Percentiles rank a stretch among this genome's conserved stretches.
Evolutionary conservation across 64 coral and sea anemone species (phyloP).

Genomic region (Dendrophyllia cribrosa): DNA sequence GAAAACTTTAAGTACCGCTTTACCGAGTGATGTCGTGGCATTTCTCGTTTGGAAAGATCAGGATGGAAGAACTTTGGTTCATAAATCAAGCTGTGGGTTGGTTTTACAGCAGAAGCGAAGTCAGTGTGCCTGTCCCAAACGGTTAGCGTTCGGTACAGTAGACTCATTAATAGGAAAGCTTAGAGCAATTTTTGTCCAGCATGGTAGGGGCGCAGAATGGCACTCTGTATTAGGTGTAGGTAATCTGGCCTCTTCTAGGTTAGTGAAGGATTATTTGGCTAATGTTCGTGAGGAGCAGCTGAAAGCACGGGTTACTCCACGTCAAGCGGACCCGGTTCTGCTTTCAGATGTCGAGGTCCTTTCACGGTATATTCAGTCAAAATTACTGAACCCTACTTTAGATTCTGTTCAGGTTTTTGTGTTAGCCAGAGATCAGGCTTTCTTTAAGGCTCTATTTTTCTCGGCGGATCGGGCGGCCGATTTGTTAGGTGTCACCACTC

Average conservation of each 20-base stretch:
- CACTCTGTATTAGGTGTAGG: neutral
- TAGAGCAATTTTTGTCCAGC: neutral
- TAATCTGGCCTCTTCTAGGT: neutral
- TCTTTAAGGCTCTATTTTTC: slow-evolving; percentile 6
- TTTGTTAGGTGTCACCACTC: too few species aligned
- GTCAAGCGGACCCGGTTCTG: neutral
- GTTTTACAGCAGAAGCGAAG: too few species aligned
- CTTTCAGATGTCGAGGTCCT: neutral
- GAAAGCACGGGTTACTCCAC: neutral
- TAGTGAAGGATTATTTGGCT: neutral
- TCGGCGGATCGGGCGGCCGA: too few species aligned
- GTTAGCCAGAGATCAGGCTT: slow-evolving; percentile 27
- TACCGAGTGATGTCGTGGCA: too few species aligned
- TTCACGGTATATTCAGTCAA: neutral
- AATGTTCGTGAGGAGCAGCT: slow-evolving; percentile 8
- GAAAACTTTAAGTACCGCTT: too few species aligned
- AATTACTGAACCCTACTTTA: neutral
- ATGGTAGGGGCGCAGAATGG: slow-evolving; percentile 10
- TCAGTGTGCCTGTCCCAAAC: too few species aligned
- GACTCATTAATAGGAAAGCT: slow-evolving; percentile 46
- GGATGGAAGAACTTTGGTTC: too few species aligned
- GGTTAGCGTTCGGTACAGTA: slow-evolving; percentile 27
- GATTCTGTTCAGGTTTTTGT: neutral
- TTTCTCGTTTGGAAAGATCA: too few species aligned
- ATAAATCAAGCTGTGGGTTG: too few species aligned